Base-by-base conservation (phyloP, 1,140 invertebrate species). In the Pectinophora gossypiella region DNA sequence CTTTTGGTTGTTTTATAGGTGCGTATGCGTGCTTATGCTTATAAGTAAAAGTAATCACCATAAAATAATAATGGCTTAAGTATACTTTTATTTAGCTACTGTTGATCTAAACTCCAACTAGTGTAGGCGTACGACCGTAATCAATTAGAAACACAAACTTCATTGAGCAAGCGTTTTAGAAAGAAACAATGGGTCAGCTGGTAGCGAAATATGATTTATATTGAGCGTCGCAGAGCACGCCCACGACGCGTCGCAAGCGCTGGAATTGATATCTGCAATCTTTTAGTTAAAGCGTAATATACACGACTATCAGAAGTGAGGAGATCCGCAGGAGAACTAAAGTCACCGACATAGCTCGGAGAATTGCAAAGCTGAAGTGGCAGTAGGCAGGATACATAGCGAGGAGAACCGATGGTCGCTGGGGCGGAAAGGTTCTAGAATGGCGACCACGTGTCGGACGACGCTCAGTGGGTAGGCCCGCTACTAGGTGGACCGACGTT, bases 141-240 rank as follows among this genome's bases (percentile, higher is more conserved):
- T 5, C 1, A 40, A 16, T 40, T 2, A 40, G 7, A 40, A 2
- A 40, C 12, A 40, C 36, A 40, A 32, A 40, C 16, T 40, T 6
- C 36, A 40, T 32, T 32, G 7, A 7, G 36, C 36, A 40, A 40
- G 16, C 36, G 16, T 40, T n/a, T n/a, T 16, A 40, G 36, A 40
- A 40, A 40, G 36, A 15, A 32, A 40, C 36, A 40, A 40, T 40
- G 16, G 36, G 36, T 40, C 36, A 40, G 36, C 36, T 3, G 15
- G 36, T 2, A 40, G 15, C n/a, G 35, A 38, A 38, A 40, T 5
- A 15, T 40, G 36, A 40, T 40, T 40, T 40, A 40, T 40, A 40
- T 16, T 40, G 12, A 27, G 5, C 12, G 23, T 40, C 36, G 36
- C 36, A 40, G 36, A 15, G n/a, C 7, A 40, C 9, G 27, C 27